Base-by-base conservation (phyloP, 2,888 invertebrate species). In the Exephanes ischioxanthus region DNA sequence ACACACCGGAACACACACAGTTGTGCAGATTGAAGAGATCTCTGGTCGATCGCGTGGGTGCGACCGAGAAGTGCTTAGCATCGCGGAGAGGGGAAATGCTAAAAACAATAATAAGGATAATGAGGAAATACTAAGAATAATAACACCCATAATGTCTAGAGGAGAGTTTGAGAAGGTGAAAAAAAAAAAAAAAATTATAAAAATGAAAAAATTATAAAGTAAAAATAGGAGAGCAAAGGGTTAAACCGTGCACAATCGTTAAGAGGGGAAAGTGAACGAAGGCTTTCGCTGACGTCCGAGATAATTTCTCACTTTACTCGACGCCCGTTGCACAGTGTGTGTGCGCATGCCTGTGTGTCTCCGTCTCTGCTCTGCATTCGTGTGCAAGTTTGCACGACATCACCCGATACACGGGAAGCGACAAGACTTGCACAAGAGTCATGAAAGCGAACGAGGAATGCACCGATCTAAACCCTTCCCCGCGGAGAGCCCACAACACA, bases 401-500 rank as follows among this genome's bases (percentile, higher is more conserved):
- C 53, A 68, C 37, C 41, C 82, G 82, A 76, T 82, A 66, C 70
- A 75, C 26, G 71, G 19, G 48, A 71, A 82, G 77, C 22, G 73
- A 73, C 58, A 78, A 77, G 78, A 71, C 85, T 85, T 85, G 79
- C 85, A 85, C 85, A 85, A 85, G 85, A 82, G 82, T 85, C 85
- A 85, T 85, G 82, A 85, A 85, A 82, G 85, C 82, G 76, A 85
- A 80, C 82, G 82, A 79, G 85, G 85, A 85, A 85, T 85, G 85
- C 85, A 85, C 67, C 76, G 61, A 58, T 70, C 16, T 53, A 70
- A 30, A 0, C 75, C 41, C 30, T 48, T 11, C 67, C n/a, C 53
- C 53, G 51, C 37, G 53, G 82, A 81, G 70, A 81, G 73, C 72
- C 67, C 71, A 71, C 82, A 72, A 76, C 79, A 76, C 82, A 80